Conservation (phyloP, 2,113 vertebrate genomes). For the Oryzias melastigma region DNA sequence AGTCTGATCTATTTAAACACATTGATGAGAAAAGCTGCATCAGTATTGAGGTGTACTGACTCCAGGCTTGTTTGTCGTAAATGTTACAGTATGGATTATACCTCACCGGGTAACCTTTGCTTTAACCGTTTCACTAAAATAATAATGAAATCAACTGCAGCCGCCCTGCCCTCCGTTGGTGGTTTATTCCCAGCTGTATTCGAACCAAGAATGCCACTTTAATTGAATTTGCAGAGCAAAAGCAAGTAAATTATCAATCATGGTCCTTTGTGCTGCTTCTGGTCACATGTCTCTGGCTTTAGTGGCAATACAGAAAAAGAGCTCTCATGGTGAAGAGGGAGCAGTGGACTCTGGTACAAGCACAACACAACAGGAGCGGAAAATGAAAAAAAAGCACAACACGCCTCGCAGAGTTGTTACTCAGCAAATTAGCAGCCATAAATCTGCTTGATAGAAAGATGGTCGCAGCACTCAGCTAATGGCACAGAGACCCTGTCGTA, state of each 20-base stretch:
- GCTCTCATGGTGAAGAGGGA: conserved; percentile 16
- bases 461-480: conserved; percentile 40
- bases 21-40: conserved; percentile 38
- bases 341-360: conserved; percentile 7
- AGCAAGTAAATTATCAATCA: conserved; percentile 33
- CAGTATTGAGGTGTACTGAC: conserved; percentile 50
- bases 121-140: conserved; percentile 47
- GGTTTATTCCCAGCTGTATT: conserved; percentile 32
- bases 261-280: conserved; percentile 11
- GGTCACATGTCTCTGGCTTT: conserved; percentile 5
- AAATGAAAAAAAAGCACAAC: conserved; percentile 4
- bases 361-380: conserved; percentile 7
- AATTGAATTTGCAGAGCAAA: conserved; percentile 48
- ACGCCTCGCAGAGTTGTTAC: conserved; percentile 16
- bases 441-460: conserved; percentile 41
- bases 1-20: conserved; percentile 23
- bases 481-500: conserved; percentile 8
- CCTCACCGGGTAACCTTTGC: conserved; percentile 26
- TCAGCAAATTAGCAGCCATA: conserved; percentile 27
- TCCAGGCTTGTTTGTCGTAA: conserved; percentile 49
- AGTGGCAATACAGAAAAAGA: conserved; percentile 13
- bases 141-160: conserved; percentile 52
- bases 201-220: conserved; percentile 17
- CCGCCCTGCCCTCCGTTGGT: conserved; percentile 16
- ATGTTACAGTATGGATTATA: conserved; percentile 41